phyloP scores from a whole-genome alignment of 2,797 vertebrate species.

The Oophaga sylvatica region DNA sequence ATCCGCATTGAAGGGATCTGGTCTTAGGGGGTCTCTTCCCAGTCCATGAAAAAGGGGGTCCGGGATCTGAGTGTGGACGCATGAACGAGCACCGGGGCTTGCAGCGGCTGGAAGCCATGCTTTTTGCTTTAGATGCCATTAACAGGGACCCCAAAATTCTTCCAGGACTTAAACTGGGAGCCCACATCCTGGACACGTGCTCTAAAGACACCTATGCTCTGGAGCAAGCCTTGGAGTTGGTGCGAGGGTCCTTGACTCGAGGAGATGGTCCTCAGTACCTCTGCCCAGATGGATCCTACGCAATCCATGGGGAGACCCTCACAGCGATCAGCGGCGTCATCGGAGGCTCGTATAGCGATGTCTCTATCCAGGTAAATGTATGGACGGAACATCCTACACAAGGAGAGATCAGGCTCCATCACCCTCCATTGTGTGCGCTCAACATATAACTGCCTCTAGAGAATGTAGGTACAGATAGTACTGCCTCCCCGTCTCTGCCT shows the following conservation, averaged over 20 bases:
- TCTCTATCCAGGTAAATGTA: slow-evolving; percentile 93
- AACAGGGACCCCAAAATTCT: slow-evolving; percentile 88
- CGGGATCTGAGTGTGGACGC: slow-evolving; percentile 88
- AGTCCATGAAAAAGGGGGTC: slow-evolving; percentile 91
- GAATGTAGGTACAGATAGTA: too few species aligned
- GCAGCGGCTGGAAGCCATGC: slow-evolving; percentile 97
- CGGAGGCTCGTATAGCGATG: slow-evolving; percentile 96
- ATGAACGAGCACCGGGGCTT: slow-evolving; percentile 94
- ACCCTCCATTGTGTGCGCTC: not conserved
- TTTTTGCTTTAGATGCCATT: slow-evolving; percentile 93
- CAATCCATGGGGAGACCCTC: slow-evolving; percentile 88
- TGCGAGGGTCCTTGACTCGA: slow-evolving; percentile 91
- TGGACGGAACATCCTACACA: not conserved
- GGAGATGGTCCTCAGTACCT: slow-evolving; percentile 93
- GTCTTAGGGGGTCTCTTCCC: slow-evolving; percentile 96
- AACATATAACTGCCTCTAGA: not conserved
- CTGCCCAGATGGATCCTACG: slow-evolving; percentile 93
- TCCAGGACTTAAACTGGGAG: slow-evolving; percentile 88
- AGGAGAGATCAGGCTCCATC: not conserved
- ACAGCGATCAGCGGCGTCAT: slow-evolving; percentile 94
- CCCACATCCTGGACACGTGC: slow-evolving; percentile 96
- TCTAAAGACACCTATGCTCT: slow-evolving; percentile 98
- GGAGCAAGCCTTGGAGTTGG: slow-evolving; percentile 95
- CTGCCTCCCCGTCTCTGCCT: too few species aligned
- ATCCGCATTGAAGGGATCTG: slow-evolving; percentile 90